Evolutionary conservation across 2,113 vertebrate species (phyloP).

Genomic region (Camarhynchus parvulus): DNA sequence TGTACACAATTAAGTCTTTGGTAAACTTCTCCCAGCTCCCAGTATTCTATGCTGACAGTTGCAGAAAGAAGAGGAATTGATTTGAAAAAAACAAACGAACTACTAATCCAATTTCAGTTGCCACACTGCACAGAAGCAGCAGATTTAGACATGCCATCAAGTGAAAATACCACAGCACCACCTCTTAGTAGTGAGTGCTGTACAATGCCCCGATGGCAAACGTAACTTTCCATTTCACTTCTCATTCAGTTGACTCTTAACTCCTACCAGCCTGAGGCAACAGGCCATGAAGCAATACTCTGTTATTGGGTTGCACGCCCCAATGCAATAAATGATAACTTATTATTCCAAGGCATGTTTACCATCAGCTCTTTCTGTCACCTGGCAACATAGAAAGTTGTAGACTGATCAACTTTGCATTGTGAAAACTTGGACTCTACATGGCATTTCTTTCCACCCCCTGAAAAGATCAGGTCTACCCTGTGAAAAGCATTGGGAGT

Average conservation of each 20-base stretch:
- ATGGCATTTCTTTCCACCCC: not conserved
- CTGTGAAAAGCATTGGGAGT: not conserved
- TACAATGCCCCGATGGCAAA: not conserved
- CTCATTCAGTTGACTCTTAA: not conserved
- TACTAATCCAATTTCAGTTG: not conserved
- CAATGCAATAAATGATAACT: not conserved
- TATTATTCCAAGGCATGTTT: not conserved
- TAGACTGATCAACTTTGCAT: not conserved
- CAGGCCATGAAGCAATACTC: not conserved
- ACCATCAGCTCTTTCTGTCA: not conserved
- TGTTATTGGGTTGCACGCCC: not conserved
- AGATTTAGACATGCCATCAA: not conserved
- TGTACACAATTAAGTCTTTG: not conserved
- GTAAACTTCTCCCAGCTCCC: not conserved
- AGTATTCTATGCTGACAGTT: not conserved
- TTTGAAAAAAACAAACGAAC: not conserved
- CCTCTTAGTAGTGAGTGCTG: not conserved
- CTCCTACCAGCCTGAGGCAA: not conserved
- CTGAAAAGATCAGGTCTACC: not conserved
- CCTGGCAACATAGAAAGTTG: not conserved
- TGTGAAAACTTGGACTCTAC: not conserved
- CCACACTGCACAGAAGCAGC: not conserved
- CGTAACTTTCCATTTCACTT: not conserved
- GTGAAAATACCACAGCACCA: not conserved
- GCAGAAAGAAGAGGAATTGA: not conserved